A percentile compares a stretch with the other conserved stretches of the same genome.
These are phyloP conservation scores for Crotalus tigris DNA, from an alignment of 2,113 vertebrate genomes.

Conservation along the genomic window DNA sequence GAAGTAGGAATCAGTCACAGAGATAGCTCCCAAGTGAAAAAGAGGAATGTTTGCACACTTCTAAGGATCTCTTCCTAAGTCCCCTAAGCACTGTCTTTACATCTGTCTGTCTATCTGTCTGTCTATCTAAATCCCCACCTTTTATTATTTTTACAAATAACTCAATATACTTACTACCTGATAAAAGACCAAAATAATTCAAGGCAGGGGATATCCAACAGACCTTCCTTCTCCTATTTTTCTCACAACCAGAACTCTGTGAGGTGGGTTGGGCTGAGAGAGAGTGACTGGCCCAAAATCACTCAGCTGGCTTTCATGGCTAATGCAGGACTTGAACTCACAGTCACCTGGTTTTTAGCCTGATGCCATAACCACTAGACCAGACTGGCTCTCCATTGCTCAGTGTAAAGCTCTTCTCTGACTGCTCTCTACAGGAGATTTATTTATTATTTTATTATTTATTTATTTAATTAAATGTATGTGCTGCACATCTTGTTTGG, in stretches of 20 bases:
- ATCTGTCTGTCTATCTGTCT: background rate
- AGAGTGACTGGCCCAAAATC: background rate
- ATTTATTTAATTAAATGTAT: background rate
- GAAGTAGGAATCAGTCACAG: background rate
- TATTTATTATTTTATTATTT: too few species aligned
- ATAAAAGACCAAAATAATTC: background rate
- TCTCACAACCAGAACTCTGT: background rate
- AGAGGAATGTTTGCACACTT: background rate
- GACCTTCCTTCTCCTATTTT: background rate
- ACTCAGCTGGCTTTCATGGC: background rate
- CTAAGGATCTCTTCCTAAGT: background rate
- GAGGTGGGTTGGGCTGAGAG: background rate
- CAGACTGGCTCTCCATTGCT: background rate
- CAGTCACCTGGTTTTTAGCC: background rate
- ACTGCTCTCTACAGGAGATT: background rate
- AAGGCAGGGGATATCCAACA: background rate
- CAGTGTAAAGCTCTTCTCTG: background rate
- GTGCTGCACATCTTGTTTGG: background rate
- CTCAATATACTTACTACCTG: background rate
- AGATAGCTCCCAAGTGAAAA: background rate
- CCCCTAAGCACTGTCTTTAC: background rate
- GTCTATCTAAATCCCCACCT: background rate
- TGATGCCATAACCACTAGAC: background rate
- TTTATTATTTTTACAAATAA: background rate
- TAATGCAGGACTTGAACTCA: background rate